Base-by-base conservation (phyloP, 2,888 invertebrate species). In the Erynnis tages region DNA sequence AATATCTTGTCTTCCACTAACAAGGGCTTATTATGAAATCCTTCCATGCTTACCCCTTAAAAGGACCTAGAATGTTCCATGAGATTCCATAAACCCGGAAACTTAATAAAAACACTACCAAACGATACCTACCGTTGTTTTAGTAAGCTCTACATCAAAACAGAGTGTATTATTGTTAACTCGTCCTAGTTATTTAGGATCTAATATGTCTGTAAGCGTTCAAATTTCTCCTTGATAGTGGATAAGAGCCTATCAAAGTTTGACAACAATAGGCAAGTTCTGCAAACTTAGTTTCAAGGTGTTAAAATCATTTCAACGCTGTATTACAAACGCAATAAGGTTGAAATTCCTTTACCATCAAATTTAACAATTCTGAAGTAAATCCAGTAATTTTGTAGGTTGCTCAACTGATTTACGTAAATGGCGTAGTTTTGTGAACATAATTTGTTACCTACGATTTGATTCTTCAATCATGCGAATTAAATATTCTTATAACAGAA, bases 181-280 rank as follows among this genome's bases (percentile, higher is more conserved):
- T 29, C 17, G 6, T 7, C 16, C 17, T 29, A 29, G 17, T 41
- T 41, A 41, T 41, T 41, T 29, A 41, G 41, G 27, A 41, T 27
- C 27, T 23, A 25, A 40, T n/a, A 25, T 17, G 17, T 41, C 6
- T 29, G 27, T 41, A 29, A 41, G 17, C 41, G 27, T 16, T 41
- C 16, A 17, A 41, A 16, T 41, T 41, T 41, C n/a, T n/a, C 41
- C 29, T 41, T 40, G 23, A 29, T 7, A 16, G 29, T 29, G 29
- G 41, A 29, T 41, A 41, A 41, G 41, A 23, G 29, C 17, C 16
- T 41, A 41, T 41, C 41, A 41, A 41, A 41, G 41, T 41, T 41
- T 17, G 29, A 29, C 29, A 41, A 29, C 41, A 29, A 41, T 29
- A 41, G 27, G 29, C 41, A 29, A 29, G 17, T 41, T 41, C 1